Evolutionary conservation across 2,113 vertebrate genomes (phyloP), one percentile per base, ranked within the genome.

Genomic region (Tragelaphus scriptus): DNA sequence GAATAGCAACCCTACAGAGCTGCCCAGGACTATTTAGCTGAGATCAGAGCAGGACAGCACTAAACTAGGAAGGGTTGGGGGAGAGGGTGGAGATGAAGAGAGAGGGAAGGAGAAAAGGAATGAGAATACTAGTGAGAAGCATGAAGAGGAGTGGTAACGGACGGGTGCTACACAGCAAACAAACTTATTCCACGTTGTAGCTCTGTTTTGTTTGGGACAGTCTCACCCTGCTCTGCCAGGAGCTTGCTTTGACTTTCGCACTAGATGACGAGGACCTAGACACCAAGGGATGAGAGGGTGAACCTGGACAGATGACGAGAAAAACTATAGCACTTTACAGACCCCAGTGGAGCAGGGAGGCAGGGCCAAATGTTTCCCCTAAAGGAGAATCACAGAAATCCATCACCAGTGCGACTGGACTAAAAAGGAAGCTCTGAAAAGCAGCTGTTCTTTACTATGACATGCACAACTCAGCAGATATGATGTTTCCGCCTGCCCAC

Each of bases 401-500:
- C 90, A 65, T 95, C 91, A 89, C 44, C 53, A 47, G 63, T 5
- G 5, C 11, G 84, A 80, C 75, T 3, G 44, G 65, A 94, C 61
- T 28, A 77, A 65, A 96, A 86, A 68, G 56, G 82, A 79, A 95
- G 53, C 86, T 58, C 77, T 47, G 51, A 30, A 65, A 55, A 94
- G 96, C 98, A 97, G 97, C 97, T 98, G 97, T 95, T 93, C 85
- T 51, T 40, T 58, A 75, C 97, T 94, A 23, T 55, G 85, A 85
- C 55, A 56, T 23, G 55, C 79, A 89, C 44, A 84, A 63, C 68
- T 77, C 59, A 11, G 84, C 59, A 47, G 59, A 95, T 56, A 51
- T 17, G 94, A 79, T 12, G 92, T 81, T 36, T 26, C 56, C 25
- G 68, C 81, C 97, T 53, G 75, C 98, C 97, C 96, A 97, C 97